phyloP scores from a whole-genome alignment of 2,113 vertebrate genomes.

The Montifringilla adamsi region DNA sequence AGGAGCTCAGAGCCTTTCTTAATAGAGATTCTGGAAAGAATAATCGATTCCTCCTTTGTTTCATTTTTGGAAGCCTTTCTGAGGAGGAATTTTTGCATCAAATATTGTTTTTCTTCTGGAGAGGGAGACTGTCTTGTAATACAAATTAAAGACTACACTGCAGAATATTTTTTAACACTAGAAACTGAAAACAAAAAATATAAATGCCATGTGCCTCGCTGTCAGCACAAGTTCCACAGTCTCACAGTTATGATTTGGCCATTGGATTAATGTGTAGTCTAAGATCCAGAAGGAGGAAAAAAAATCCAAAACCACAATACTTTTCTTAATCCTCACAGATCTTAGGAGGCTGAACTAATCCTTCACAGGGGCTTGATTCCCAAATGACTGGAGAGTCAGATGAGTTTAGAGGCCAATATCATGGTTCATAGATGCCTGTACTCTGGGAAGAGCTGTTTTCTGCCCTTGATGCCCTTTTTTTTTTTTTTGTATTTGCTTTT shows the following conservation, averaged over 20 bases:
- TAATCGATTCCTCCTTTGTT: not conserved
- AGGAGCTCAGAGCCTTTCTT: not conserved
- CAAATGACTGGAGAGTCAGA: not conserved
- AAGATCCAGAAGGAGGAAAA: not conserved
- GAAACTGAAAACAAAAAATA: not conserved
- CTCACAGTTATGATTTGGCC: not conserved
- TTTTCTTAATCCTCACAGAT: not conserved
- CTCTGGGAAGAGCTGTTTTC: not conserved
- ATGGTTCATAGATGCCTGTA: not conserved
- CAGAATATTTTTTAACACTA: not conserved
- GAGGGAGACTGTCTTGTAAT: not conserved
- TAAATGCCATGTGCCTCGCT: rapidly evolving
- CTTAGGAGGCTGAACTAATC: not conserved
- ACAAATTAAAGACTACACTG: not conserved
- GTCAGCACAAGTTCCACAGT: not conserved
- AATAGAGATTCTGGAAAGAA: not conserved
- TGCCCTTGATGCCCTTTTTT: not conserved
- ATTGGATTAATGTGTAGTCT: not conserved
- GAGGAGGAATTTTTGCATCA: not conserved
- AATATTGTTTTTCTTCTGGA: not conserved
- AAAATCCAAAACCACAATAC: not conserved
- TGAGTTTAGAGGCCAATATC: not conserved
- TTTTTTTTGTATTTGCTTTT: not conserved
- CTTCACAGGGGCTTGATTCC: not conserved
- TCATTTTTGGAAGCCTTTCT: not conserved